Conservation (phyloP, 2,888 invertebrate genomes). For the Neria commutata region DNA sequence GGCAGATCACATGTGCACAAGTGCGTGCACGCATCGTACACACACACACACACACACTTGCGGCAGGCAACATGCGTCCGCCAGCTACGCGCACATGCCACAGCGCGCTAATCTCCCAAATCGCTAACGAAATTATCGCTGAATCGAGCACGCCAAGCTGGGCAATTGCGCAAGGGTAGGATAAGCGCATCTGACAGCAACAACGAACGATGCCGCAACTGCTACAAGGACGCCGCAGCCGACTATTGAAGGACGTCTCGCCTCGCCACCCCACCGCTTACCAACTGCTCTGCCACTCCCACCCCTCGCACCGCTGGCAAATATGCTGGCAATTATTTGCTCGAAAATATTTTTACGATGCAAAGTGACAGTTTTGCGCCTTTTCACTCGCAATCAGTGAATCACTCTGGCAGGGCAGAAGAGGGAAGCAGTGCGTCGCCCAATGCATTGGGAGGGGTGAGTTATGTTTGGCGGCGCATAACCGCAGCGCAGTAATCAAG, state of each 20-base stretch:
- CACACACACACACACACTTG: conserved; percentile 1
- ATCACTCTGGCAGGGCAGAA: not conserved
- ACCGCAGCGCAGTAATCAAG: not conserved
- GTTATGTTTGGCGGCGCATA: not conserved
- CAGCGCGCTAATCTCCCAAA: conserved; percentile 30
- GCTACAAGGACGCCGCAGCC: not conserved
- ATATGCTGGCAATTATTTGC: conserved; percentile 50
- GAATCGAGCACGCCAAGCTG: conserved; percentile 60
- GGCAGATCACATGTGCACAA: conserved; percentile 40
- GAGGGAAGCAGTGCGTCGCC: too few species aligned
- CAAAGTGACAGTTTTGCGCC: not conserved
- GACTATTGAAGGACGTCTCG: not conserved
- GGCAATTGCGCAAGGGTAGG: conserved; percentile 45
- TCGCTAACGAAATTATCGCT: conserved; percentile 35
- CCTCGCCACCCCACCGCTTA: conserved; percentile 8
- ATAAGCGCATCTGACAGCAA: conserved; percentile 1
- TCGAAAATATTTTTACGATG: conserved; percentile 2
- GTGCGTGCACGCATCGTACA: conserved; percentile 29
- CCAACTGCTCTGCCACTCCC: not conserved
- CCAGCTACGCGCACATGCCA: not conserved
- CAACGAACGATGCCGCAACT: not conserved
- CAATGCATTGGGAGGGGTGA: not conserved
- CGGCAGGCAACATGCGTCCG: not conserved
- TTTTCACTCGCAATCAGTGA: not conserved
- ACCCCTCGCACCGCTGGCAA: conserved; percentile 33